These are phyloP conservation scores for Atethmia centrago DNA, from an alignment of 2,888 invertebrate genomes.

Conservation along the genomic window DNA sequence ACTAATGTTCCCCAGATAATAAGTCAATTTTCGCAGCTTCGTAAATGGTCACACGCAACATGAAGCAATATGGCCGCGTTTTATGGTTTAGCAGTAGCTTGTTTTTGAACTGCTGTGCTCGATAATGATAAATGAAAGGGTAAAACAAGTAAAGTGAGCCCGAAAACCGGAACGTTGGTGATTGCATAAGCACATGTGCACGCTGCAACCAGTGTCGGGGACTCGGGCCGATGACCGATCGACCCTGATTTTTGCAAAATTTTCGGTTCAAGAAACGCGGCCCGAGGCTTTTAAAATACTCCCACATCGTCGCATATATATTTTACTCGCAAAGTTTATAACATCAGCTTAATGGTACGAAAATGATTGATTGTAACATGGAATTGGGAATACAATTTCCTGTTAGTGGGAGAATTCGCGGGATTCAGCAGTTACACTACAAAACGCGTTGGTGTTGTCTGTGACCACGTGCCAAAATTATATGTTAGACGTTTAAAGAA, in stretches of 20 bases:
- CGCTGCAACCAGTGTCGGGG: constrained; percentile 76
- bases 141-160: constrained; percentile 65
- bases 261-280: constrained; percentile 55
- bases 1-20: constrained; percentile 53
- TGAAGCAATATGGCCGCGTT: constrained; percentile 38
- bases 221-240: constrained; percentile 80
- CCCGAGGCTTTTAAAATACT: constrained; percentile 32
- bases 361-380: constrained; percentile 42
- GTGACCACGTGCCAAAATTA: constrained; percentile 33
- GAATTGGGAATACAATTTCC: constrained; percentile 41
- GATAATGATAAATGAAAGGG: constrained; percentile 74
- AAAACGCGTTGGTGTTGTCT: constrained; percentile 13
- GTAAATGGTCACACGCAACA: constrained; percentile 53
- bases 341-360: constrained; percentile 26
- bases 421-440: background rate
- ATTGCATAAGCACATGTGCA: constrained; percentile 83
- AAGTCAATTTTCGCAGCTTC: constrained; percentile 50
- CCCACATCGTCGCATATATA: background rate
- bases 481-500: constrained; percentile 39
- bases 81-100: constrained; percentile 44
- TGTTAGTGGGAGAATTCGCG: background rate
- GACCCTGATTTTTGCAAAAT: constrained; percentile 78
- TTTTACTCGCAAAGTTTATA: background rate
- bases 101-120: constrained; percentile 66
- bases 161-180: constrained; percentile 77